Conservation (phyloP, 2,113 vertebrate genomes). For the Furnarius figulus region DNA sequence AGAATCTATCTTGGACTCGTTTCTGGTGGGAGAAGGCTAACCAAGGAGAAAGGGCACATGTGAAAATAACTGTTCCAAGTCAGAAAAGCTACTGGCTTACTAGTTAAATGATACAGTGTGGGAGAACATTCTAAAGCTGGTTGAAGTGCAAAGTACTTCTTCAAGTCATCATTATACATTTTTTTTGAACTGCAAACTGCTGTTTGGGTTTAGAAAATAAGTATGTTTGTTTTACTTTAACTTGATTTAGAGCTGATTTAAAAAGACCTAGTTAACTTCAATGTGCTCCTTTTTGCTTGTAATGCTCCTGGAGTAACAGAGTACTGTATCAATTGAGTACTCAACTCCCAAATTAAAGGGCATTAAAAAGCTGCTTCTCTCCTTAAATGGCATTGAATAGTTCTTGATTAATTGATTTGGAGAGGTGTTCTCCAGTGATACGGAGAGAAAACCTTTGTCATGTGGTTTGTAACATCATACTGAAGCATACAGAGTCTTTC, state of each 20-base stretch:
- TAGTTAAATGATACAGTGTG: background rate
- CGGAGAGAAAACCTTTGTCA: background rate
- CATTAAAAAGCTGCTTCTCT: background rate
- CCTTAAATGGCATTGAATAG: background rate
- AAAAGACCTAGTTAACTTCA: background rate
- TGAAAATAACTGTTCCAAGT: background rate
- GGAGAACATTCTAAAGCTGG: background rate
- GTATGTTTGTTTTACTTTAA: background rate
- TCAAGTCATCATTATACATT: background rate
- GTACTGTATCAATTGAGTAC: background rate
- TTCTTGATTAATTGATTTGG: background rate
- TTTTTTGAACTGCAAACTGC: background rate
- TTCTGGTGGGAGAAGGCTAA: background rate
- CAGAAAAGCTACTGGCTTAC: background rate
- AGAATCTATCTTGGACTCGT: background rate
- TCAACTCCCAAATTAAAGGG: background rate
- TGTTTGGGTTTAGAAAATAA: background rate
- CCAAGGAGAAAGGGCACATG: background rate
- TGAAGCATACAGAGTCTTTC: background rate
- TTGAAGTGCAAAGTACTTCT: background rate
- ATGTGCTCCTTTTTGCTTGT: background rate
- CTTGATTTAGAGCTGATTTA: background rate
- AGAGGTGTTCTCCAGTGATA: background rate
- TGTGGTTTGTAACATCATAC: background rate
- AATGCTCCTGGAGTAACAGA: background rate